Conservation (phyloP, 2,888 invertebrate genomes). For the Silvanus unidentatus region DNA sequence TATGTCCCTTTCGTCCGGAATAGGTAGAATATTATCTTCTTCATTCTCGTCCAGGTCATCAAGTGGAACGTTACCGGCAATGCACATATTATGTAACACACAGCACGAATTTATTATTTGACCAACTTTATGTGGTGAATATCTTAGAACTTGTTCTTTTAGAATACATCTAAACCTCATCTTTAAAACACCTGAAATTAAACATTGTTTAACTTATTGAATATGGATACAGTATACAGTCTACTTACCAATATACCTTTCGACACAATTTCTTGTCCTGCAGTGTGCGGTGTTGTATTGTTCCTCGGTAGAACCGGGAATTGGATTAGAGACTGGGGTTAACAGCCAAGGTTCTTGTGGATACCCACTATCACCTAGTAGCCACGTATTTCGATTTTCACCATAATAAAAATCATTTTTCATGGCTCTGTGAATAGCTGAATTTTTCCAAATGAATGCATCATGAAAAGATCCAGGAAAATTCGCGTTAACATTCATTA, state of each 20-base stretch:
- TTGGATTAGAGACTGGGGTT: slow-evolving; percentile 10
- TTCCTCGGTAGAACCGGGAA: slow-evolving; percentile 10
- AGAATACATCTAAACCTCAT: slow-evolving; percentile 13
- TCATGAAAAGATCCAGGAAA: slow-evolving; percentile 10
- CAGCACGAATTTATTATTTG: slow-evolving; percentile 12
- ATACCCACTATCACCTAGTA: slow-evolving; percentile 16
- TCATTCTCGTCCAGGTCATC: background rate
- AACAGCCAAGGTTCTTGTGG: slow-evolving; percentile 16
- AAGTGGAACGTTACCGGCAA: slow-evolving; percentile 6
- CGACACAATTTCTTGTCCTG: slow-evolving; percentile 12
- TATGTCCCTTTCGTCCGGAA: background rate
- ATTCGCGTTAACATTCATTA: slow-evolving; percentile 11
- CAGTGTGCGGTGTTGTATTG: slow-evolving; percentile 8
- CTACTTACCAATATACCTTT: slow-evolving; percentile 12
- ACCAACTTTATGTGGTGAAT: slow-evolving; percentile 9
- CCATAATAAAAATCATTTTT: too few species aligned
- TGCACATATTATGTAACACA: slow-evolving; percentile 15
- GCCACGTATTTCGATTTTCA: slow-evolving; percentile 5
- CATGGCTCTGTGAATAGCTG: too few species aligned
- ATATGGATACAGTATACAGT: too few species aligned
- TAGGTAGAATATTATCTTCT: background rate
- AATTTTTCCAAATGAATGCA: slow-evolving; percentile 12
- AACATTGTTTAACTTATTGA: background rate
- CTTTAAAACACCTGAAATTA: slow-evolving; percentile 8
- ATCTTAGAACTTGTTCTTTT: slow-evolving; percentile 10